Evolutionary conservation across 2,797 vertebrate genomes (phyloP).

Genomic region (Falco cherrug): DNA sequence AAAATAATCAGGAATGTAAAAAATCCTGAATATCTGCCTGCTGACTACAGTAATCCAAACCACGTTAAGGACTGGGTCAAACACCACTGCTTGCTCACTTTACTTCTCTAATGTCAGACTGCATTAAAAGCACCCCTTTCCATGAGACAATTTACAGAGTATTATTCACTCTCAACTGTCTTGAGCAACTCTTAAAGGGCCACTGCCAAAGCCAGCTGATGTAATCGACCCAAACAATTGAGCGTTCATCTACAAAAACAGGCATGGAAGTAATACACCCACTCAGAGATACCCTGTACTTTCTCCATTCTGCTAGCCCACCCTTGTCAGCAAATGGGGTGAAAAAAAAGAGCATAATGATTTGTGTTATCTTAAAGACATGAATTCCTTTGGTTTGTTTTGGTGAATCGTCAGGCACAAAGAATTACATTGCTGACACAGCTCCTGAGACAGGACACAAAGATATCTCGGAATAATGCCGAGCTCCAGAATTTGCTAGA

Average conservation of each 20-base stretch:
- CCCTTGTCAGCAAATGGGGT: neutral
- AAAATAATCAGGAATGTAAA: conserved; percentile 8
- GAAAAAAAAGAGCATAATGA: neutral
- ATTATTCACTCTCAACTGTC: conserved; percentile 11
- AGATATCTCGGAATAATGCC: neutral
- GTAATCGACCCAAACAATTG: neutral
- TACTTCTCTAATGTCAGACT: conserved; percentile 21
- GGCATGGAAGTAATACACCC: neutral
- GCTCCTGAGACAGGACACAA: neutral
- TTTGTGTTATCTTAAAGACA: neutral
- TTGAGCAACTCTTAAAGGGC: conserved; percentile 27
- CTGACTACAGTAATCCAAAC: conserved; percentile 41
- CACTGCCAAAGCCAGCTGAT: neutral
- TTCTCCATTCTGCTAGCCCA: neutral
- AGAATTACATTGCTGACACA: neutral
- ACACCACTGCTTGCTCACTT: conserved; percentile 15
- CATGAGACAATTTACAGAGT: conserved; percentile 37
- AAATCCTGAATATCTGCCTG: conserved; percentile 38
- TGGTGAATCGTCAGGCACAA: neutral
- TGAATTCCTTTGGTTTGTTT: neutral
- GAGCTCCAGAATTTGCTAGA: neutral
- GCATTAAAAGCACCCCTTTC: neutral
- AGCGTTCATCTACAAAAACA: neutral
- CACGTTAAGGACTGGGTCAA: neutral
- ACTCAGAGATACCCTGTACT: neutral